phyloP scores from a whole-genome alignment of 2,888 invertebrate species.

The Scrobipalpa atriplicella region DNA sequence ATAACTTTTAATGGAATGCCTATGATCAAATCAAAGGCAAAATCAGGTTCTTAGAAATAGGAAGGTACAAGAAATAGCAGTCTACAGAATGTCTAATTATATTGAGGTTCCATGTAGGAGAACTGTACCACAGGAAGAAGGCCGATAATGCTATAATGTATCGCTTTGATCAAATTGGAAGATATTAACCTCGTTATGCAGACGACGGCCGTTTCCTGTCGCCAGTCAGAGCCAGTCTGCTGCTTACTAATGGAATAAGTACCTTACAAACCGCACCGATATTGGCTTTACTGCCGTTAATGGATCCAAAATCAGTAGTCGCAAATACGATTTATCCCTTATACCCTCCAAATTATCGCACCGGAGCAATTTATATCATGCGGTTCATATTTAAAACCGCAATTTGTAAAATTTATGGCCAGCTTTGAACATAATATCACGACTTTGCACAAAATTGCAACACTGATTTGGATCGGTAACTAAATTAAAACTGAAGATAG shows the following conservation, averaged over 20 bases:
- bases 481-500: conserved; percentile 12
- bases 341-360: conserved; percentile 7
- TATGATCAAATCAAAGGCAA: not conserved
- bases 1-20: no score
- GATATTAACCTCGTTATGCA: conserved; percentile 68
- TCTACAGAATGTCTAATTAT: not conserved
- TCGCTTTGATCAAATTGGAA: conserved; percentile 66
- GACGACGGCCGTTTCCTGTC: conserved; percentile 58
- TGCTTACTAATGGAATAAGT: conserved; percentile 58
- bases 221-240: conserved; percentile 44
- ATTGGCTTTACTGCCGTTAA: conserved; percentile 34
- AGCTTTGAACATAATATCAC: conserved; percentile 7
- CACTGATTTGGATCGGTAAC: not conserved
- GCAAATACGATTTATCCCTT: conserved; percentile 11
- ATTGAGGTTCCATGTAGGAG: conserved; percentile 4
- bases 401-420: conserved; percentile 11
- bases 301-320: conserved; percentile 6
- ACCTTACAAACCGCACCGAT: conserved; percentile 37
- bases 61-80: not conserved
- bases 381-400: conserved; percentile 11
- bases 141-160: conserved; percentile 59
- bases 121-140: conserved; percentile 33
- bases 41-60: not conserved
- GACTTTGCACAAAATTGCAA: conserved; percentile 9
- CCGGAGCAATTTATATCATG: conserved; percentile 7